phyloP scores from a whole-genome alignment of 2,888 invertebrate genomes.

The Netelia fuscicornis region DNA sequence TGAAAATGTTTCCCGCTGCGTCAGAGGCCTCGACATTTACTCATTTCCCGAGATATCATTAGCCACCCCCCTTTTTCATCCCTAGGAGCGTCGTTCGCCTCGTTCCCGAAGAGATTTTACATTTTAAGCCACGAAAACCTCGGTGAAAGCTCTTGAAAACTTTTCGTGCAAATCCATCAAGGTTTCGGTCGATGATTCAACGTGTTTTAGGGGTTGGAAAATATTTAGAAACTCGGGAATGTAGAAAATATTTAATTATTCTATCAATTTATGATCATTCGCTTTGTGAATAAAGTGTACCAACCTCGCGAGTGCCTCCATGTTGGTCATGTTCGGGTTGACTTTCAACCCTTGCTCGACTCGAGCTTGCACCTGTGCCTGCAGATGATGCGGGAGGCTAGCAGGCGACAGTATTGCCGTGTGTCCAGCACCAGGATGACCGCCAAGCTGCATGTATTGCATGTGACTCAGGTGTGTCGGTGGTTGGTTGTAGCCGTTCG shows the following conservation, averaged over 20 bases:
- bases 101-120: conserved; percentile 53
- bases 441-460: conserved; percentile 97
- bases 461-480: conserved; percentile 96
- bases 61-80: conserved; percentile 42
- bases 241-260: not conserved
- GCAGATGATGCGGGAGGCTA: conserved; percentile 90
- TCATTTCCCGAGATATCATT: conserved; percentile 76
- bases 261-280: not conserved
- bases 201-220: not conserved
- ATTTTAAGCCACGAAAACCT: conserved; percentile 60
- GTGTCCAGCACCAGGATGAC: conserved; percentile 89
- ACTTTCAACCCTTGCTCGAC: conserved; percentile 94
- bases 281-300: conserved; percentile 64
- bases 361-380: conserved; percentile 89
- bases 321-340: conserved; percentile 92
- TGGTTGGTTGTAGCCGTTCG: conserved; percentile 97
- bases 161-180: conserved; percentile 32
- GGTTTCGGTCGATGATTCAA: conserved; percentile 52
- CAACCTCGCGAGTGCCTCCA: conserved; percentile 96
- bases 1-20: conserved; percentile 82
- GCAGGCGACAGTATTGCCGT: conserved; percentile 95
- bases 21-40: conserved; percentile 71
- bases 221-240: not conserved
- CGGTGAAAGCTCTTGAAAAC: conserved; percentile 52
- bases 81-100: conserved; percentile 16